These are phyloP conservation scores for Brachionus manjavacas DNA, from an alignment of 1,140 invertebrate genomes.

Conservation along the genomic window DNA sequence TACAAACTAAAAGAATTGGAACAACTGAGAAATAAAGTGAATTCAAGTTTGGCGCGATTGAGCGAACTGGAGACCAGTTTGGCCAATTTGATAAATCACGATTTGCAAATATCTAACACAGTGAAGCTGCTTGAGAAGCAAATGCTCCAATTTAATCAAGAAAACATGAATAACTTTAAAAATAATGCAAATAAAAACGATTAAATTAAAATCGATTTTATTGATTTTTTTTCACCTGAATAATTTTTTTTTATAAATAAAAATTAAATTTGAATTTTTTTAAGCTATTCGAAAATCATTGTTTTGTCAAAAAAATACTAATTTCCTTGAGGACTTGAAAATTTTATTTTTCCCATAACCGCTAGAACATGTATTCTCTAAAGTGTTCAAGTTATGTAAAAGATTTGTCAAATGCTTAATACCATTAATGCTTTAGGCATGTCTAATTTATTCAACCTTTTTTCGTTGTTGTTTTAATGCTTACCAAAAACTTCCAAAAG, in stretches of 20 bases:
- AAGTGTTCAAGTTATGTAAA: neutral
- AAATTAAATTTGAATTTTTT: constrained; percentile 5
- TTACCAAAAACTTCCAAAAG: neutral
- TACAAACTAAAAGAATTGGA: constrained; percentile 36
- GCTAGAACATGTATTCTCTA: neutral
- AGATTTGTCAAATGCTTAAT: neutral
- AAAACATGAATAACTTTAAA: neutral
- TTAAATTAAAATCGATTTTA: constrained; percentile 7
- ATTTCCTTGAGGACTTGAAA: neutral
- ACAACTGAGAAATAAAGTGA: constrained; percentile 27
- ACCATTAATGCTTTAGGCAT: neutral
- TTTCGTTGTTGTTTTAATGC: neutral
- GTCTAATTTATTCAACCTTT: neutral
- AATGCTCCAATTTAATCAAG: constrained; percentile 36
- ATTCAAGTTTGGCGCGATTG: constrained; percentile 23
- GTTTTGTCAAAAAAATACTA: neutral
- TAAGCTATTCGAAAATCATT: neutral
- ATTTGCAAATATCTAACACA: constrained; percentile 23
- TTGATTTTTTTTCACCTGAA: constrained; percentile 3
- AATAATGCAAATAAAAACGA: constrained; percentile 12
- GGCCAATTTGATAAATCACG: constrained; percentile 32
- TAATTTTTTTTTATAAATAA: neutral
- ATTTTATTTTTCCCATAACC: neutral
- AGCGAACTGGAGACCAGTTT: constrained; percentile 28
- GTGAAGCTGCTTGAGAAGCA: constrained; percentile 18